Evolutionary conservation across 2,888 invertebrate genomes (phyloP), one percentile per base, ranked within the genome.

Genomic region (Melangyna quadrimaculata): DNA sequence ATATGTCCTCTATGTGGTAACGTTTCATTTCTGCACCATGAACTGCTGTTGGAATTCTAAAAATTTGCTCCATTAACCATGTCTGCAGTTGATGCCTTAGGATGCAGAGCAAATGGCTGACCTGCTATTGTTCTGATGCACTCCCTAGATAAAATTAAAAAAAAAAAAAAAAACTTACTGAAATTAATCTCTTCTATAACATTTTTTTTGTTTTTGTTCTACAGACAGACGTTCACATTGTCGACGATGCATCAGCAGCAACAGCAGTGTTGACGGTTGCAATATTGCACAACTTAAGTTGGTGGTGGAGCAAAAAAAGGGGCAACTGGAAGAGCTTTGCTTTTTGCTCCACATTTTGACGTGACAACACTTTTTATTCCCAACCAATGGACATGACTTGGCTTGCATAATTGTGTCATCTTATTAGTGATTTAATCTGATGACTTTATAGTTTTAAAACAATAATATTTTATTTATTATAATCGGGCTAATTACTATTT

Each of bases 91-190:
- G 35, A 51, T 67, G 51, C 67, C 51, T 37, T 51, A 22, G 65
- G 45, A 65, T 65, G 45, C 65, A 45, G 12, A 65, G 67, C 67
- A 48, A 74, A 63, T 35, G 70, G 57, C 78, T 78, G 78, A 78
- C 83, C 63, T 74, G 48, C 78, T 70, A 78, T 71, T 83, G 82
- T 70, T 74, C 69, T 29, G 53, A 74, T 83, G 69, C 82, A 63
- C 69, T 83, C 73, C 69, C 9, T 73, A 63, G 69, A 77, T 81
- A 48, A 22, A 73, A 81, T 48, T 37, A 43, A 43, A 35, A 48
- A 37, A 40, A 40, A 37, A 32, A 32, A 61, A 35, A 59, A 65
- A 45, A 45, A n/a, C 72, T 78, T 65, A 83, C 73, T 78, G 70
- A 70, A 74, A 74, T 78, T 78, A 74, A 74, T 61, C 65, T 61